phyloP scores from a whole-genome alignment of 2,888 invertebrate species.

The Blomia tropicalis region DNA sequence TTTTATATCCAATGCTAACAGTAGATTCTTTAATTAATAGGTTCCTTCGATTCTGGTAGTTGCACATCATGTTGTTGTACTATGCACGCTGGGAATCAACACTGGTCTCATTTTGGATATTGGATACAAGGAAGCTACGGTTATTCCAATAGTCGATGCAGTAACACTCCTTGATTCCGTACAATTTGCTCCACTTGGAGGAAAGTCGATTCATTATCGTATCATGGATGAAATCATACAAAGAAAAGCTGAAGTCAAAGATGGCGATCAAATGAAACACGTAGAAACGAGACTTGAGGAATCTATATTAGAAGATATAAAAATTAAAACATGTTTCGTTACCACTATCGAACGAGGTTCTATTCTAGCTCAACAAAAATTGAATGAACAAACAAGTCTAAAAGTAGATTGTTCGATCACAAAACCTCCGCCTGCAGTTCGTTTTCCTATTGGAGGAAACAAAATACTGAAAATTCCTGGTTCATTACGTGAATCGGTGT shows the following conservation, averaged over 20 bases:
- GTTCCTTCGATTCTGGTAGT: conserved; percentile 61
- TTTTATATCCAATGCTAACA: conserved; percentile 16
- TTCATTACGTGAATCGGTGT: conserved; percentile 57
- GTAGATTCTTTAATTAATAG: conserved; percentile 35
- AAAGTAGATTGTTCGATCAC: conserved; percentile 29
- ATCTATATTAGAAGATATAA: conserved; percentile 27
- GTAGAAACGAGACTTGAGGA: conserved; percentile 11
- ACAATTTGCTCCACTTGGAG: conserved; percentile 62
- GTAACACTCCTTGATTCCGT: conserved; percentile 65
- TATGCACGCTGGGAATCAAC: conserved; percentile 62
- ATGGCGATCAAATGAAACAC: background rate
- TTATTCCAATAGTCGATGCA: conserved; percentile 69
- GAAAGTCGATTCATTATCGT: conserved; percentile 43
- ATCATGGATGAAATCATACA: conserved; percentile 25
- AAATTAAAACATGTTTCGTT: conserved; percentile 62
- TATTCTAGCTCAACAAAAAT: conserved; percentile 35
- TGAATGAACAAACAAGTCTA: conserved; percentile 30
- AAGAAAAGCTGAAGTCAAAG: conserved; percentile 6
- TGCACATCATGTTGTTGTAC: conserved; percentile 64
- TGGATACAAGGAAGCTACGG: conserved; percentile 64
- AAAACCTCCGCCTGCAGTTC: conserved; percentile 40
- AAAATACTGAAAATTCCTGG: conserved; percentile 50
- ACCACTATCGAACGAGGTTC: conserved; percentile 53
- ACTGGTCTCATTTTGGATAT: conserved; percentile 70
- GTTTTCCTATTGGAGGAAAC: conserved; percentile 49